Base-by-base conservation (phyloP, 2,888 invertebrate species). In the Eupithecia subfuscata region DNA sequence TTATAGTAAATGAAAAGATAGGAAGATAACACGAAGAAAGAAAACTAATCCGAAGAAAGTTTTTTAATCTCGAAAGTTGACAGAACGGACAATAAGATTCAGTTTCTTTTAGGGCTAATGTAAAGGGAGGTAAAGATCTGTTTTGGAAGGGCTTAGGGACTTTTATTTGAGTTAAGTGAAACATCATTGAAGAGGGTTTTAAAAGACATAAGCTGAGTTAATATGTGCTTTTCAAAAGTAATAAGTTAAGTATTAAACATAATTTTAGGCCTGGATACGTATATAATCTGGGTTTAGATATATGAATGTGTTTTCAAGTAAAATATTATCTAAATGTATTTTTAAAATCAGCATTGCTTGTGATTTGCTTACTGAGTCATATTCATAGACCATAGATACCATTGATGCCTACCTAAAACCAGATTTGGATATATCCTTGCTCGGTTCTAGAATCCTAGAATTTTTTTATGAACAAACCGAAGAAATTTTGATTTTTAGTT, bases 21-120 rank as follows among this genome's bases (percentile, higher is more conserved):
- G 63, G 71, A 71, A 76, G 78, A 78, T 78, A 75, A 78, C 77
- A 72, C 52, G 73, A 67, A 75, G 73, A 76, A 74, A 77, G 78
- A 78, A 73, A 78, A 78, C 79, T 80, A 79, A 76, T 80, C 74
- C 73, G 60, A 69, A 79, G 73, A 76, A 80, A 80, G 75, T 80
- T 80, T 80, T 79, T 80, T 80, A 79, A 80, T 80, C 79, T 80
- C 43, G 68, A 74, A 75, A 79, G 76, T 77, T 78, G 76, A 73
- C 78, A 72, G 75, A 75, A 74, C 64, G 75, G 75, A 78, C 77
- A 79, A 79, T 78, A 78, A 70, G 73, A 79, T 75, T 77, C 76
- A 75, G 75, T 73, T 79, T 74, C 73, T 75, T 77, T 74, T 71
- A 76, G 71, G 75, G 73, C 71, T 71, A 63, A 78, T 73, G 68